These are phyloP conservation scores for Macrochelys suwanniensis DNA, from an alignment of 2,797 vertebrate species.

Conservation along the genomic window DNA sequence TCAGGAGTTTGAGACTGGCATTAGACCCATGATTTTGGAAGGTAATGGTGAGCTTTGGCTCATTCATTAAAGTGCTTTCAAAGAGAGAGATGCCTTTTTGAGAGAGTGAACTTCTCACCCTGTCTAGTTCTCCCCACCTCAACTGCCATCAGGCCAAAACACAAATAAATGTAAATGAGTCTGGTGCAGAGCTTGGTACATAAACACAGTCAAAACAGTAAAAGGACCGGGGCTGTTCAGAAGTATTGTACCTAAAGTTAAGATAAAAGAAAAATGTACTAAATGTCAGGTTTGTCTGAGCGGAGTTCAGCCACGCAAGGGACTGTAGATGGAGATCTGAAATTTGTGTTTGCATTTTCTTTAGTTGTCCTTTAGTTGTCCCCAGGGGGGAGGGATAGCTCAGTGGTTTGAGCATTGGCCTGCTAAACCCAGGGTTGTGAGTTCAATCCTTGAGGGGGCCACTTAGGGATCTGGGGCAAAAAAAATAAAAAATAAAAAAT, in stretches of 20 bases:
- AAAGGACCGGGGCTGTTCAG: neutral
- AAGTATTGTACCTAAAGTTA: neutral
- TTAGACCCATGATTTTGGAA: neutral
- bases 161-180: constrained; percentile 8
- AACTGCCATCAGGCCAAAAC: neutral
- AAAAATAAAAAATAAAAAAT: too few relatives aligned
- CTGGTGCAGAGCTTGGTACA: constrained; percentile 26
- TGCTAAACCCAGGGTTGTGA: too few relatives aligned
- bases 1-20: constrained; percentile 43
- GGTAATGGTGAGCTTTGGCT: neutral
- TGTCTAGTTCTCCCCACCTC: neutral
- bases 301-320: neutral
- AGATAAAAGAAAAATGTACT: neutral
- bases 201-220: constrained; percentile 16
- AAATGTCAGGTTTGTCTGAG: neutral
- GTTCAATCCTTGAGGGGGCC: too few relatives aligned
- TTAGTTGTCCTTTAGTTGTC: too few relatives aligned
- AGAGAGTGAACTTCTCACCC: neutral
- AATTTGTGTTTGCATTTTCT: too few relatives aligned
- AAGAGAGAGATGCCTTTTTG: constrained; percentile 1
- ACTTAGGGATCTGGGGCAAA: too few relatives aligned
- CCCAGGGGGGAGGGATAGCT: too few relatives aligned
- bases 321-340: neutral
- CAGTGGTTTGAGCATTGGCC: too few relatives aligned
- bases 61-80: constrained; percentile 10